Evolutionary conservation across 2,888 invertebrate genomes (phyloP), one percentile per base, ranked within the genome.

Genomic region (Pycnomerus fuliginosus): DNA sequence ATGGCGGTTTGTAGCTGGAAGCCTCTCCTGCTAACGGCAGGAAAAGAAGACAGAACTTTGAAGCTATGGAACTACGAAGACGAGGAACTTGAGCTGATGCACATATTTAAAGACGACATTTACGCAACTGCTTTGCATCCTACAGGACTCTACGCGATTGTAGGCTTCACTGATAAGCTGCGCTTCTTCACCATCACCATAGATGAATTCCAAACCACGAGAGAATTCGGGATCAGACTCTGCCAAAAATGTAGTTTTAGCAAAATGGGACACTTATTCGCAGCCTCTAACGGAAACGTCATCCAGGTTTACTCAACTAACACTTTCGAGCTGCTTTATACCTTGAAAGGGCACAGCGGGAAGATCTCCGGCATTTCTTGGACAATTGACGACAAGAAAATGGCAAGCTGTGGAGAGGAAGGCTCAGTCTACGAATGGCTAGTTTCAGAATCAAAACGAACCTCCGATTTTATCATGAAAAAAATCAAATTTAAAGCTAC

Each of bases 11-110:
- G 95, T 64, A 80, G 86, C 1, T 90, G 95, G 85, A 94, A 94
- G 67, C 88, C 94, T 0, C 83, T 93, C 40, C 83, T 94, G 48
- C 85, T 94, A 74, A 94, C 95, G 0, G 75, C 84, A 64, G 87
- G 88, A 28, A 80, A 81, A 48, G 74, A 80, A 31, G 96, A 96
- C 69, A 82, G 89, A 55, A 90, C 90, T 22, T 81, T 96, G 31
- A 79, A 92, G 36, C 80, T 96, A 28, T 96, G 96, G 95, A 91
- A 96, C 67, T 95, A 90, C 66, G 87, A 91, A 71, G 86, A 85
- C 0, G 85, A 85, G 65, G 85, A 78, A 31, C 75, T 93, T 33
- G 87, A 65, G 34, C 33, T 65, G 31, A 49, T 56, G 1, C 64
- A 90, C 63, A 80, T 87, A 55, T 95, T 92, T 66, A 80, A 84